phyloP scores from a whole-genome alignment of 2,797 vertebrate species.

The Rhinogobio ventralis region DNA sequence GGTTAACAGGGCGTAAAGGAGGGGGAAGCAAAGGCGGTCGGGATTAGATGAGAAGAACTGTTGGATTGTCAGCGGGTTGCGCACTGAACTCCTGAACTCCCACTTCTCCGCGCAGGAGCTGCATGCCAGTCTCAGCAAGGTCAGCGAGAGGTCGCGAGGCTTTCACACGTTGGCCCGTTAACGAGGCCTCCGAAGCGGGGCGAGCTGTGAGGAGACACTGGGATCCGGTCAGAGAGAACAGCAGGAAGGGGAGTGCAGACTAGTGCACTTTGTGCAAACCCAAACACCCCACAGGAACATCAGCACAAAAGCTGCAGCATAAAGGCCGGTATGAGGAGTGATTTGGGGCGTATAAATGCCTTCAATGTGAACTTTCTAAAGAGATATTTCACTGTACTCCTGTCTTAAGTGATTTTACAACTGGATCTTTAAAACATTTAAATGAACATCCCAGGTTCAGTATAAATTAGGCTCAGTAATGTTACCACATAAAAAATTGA shows the following conservation, averaged over 20 bases:
- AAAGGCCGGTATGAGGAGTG: slow-evolving; percentile 22
- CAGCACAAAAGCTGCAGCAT: slow-evolving; percentile 45
- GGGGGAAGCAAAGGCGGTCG: slow-evolving; percentile 45
- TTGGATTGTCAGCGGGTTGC: slow-evolving; percentile 61
- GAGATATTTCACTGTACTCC: slow-evolving; percentile 17
- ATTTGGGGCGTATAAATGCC: slow-evolving; percentile 43
- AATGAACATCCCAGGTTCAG: background rate
- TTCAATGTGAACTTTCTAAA: slow-evolving; percentile 26
- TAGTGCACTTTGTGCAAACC: slow-evolving; percentile 39
- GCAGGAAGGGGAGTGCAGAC: slow-evolving; percentile 53
- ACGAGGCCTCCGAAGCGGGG: slow-evolving; percentile 73
- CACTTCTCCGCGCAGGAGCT: slow-evolving; percentile 56
- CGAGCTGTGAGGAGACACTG: slow-evolving; percentile 68
- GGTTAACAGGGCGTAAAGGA: slow-evolving; percentile 61
- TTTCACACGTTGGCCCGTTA: slow-evolving; percentile 75
- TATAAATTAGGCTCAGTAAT: background rate
- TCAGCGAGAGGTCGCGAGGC: slow-evolving; percentile 70
- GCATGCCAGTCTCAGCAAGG: slow-evolving; percentile 68
- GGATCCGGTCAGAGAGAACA: slow-evolving; percentile 62
- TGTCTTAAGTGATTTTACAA: background rate
- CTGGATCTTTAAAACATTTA: background rate
- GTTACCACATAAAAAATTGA: background rate
- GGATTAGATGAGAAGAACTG: slow-evolving; percentile 59
- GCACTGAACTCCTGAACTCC: slow-evolving; percentile 72
- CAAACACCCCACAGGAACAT: slow-evolving; percentile 39